A percentile compares a stretch with the other conserved stretches of the same genome.
Conservation (phyloP, 2,113 vertebrate species). For the Callionymus lyra region DNA sequence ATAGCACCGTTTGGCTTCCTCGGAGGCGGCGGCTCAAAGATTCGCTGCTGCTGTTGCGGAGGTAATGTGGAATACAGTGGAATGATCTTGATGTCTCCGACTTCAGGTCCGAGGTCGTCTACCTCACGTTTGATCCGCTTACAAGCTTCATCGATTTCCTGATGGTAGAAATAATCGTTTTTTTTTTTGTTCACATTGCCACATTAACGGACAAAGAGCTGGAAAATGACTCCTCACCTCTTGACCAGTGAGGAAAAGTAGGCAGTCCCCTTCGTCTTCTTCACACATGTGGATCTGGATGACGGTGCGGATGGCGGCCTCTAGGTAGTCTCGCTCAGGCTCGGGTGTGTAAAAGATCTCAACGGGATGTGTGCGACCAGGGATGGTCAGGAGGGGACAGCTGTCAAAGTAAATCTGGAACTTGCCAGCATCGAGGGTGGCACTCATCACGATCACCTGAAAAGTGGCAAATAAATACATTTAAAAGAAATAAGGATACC, state of each 20-base stretch:
- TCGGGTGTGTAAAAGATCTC: constrained; percentile 99
- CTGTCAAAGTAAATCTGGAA: constrained; percentile 98
- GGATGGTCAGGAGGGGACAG: constrained; percentile 94
- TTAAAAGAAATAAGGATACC: too few species aligned
- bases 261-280: constrained; percentile 92
- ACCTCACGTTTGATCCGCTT: constrained; percentile 98
- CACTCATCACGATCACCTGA: constrained; percentile 90
- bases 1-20: constrained; percentile 93
- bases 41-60: constrained; percentile 94
- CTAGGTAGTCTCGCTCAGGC: constrained; percentile 95
- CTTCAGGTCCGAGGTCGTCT: constrained; percentile 94
- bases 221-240: constrained; percentile 70
- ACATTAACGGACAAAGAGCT: neutral
- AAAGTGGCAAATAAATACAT: too few species aligned
- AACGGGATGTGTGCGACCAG: constrained; percentile 94
- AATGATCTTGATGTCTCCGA: constrained; percentile 99
- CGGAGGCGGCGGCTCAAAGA: constrained; percentile 94
- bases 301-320: constrained; percentile 95
- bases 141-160: constrained; percentile 99
- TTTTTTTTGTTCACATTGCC: neutral
- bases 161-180: constrained; percentile 2
- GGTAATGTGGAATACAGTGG: constrained; percentile 96
- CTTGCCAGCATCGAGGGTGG: constrained; percentile 95
- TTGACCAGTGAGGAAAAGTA: constrained; percentile 96
- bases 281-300: constrained; percentile 99